Evolutionary conservation across 2,113 vertebrate species (phyloP), one percentile per base, ranked within the genome.

Genomic region (Ginglymostoma cirratum): DNA sequence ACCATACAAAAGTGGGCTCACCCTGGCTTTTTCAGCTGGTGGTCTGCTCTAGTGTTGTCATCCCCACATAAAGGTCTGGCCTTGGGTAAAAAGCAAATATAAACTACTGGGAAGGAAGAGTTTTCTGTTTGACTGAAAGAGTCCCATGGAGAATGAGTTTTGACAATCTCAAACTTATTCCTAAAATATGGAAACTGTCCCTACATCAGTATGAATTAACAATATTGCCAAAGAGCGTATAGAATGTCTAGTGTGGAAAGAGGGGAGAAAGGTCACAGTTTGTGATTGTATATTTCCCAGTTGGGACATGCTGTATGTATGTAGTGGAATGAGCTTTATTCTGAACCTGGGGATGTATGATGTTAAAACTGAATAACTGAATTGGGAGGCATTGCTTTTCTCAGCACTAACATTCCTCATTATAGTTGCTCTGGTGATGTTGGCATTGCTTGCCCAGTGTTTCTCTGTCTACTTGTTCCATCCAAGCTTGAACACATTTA

Each of bases 381-480:
- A 92, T 5, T n/a, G 78, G 78, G n/a, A 42, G 78, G n/a, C 17
- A 6, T 83, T 83, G n/a, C 78, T 83, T 83, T 83, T 5, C 80
- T 19, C 17, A 83, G 5, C 38, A 21, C 38, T 45, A 38, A 23
- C 38, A 66, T 92, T 61, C 61, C 15, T 65, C 89, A 92, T 14
- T 61, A 2, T 30, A 76, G 30, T 61, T 95, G 69, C 69, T 24
- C 23, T 69, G n/a, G 30, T 24, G 45, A 67, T 67, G 8, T 23
- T 48, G 10, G 61, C 7, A 55, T 69, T 38, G 27, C 21, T 45
- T 48, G 10, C 2, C 12, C 21, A 48, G 42, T 34, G 48, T 85
- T 72, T 83, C 45, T 67, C 95, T 96, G 55, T 70, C 96, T 96
- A 34, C 15, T 66, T 2, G 34, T 66, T 92, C 15, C 55, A 55